Conservation (phyloP, 2,888 invertebrate species). For the Zhuqinia jingwanae region DNA sequence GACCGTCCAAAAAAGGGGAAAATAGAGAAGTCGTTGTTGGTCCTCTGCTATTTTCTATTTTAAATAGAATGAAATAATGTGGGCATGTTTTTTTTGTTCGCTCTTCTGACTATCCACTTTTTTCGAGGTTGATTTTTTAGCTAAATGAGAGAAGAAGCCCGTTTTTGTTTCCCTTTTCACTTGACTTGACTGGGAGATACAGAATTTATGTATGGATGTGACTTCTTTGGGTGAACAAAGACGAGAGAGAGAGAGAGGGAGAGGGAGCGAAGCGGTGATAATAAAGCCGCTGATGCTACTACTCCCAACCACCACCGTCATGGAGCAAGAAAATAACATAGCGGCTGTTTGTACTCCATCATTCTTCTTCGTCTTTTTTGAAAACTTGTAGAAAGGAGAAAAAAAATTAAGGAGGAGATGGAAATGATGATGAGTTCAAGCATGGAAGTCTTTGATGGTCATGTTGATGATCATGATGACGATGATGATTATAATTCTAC, state of each 20-base stretch:
- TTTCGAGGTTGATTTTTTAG: neutral
- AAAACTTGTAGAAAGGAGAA: slow-evolving; percentile 35
- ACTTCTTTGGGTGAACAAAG: too few relatives aligned
- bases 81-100: slow-evolving; percentile 22
- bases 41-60: neutral
- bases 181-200: neutral
- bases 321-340: slow-evolving; percentile 1
- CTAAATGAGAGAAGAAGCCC: neutral
- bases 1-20: neutral
- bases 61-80: slow-evolving; percentile 39
- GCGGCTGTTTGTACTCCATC: slow-evolving; percentile 39
- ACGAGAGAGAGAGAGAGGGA: neutral
- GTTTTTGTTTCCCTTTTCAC: neutral
- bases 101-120: slow-evolving; percentile 27
- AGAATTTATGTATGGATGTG: neutral
- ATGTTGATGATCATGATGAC: slow-evolving; percentile 9
- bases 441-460: slow-evolving; percentile 50
- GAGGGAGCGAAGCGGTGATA: neutral
- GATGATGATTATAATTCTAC: slow-evolving; percentile 47
- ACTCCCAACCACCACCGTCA: neutral
- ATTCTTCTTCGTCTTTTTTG: slow-evolving; percentile 31
- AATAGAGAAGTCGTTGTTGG: neutral
- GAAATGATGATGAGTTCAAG: slow-evolving; percentile 38
- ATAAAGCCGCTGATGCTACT: neutral
- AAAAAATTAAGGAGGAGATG: slow-evolving; percentile 17